Evolutionary conservation across 2,888 invertebrate species (phyloP).

Genomic region (Aplocera efformata): DNA sequence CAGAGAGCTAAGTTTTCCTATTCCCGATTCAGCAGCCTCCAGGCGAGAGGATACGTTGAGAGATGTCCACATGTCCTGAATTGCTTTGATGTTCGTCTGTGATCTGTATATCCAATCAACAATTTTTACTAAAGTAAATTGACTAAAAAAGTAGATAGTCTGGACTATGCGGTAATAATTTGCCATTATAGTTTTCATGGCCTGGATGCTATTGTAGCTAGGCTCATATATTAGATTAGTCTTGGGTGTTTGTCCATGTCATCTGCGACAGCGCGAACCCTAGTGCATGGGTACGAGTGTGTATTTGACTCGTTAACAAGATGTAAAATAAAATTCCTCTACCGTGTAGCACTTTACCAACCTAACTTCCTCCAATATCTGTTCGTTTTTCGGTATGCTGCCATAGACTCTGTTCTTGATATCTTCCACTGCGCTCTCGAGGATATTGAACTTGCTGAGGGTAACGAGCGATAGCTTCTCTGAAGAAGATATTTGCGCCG

Average conservation of each 20-base stretch:
- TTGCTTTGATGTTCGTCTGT: slow-evolving; percentile 66
- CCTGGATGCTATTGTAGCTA: no score
- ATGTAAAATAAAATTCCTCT: no score
- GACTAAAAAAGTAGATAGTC: no score
- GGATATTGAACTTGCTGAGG: slow-evolving; percentile 62
- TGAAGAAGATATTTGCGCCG: slow-evolving; percentile 21
- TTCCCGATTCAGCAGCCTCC: slow-evolving; percentile 82
- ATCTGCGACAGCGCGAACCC: no score
- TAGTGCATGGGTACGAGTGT: no score
- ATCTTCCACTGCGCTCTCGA: slow-evolving; percentile 58
- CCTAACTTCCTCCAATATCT: slow-evolving; percentile 68
- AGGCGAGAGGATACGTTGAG: slow-evolving; percentile 82
- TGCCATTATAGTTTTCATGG: no score
- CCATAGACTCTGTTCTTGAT: slow-evolving; percentile 63
- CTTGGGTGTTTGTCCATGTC: no score
- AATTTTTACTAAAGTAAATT: no score
- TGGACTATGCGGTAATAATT: no score
- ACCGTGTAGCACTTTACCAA: slow-evolving; percentile 22
- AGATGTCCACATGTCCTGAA: slow-evolving; percentile 84
- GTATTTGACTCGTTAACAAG: no score
- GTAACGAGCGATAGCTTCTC: slow-evolving; percentile 70
- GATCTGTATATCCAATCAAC: slow-evolving; percentile 58
- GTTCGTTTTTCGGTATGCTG: slow-evolving; percentile 63
- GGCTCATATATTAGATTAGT: no score
- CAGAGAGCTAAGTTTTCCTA: slow-evolving; percentile 81